Base-by-base conservation (phyloP, 2,888 invertebrate species). In the Synergus gifuensis region DNA sequence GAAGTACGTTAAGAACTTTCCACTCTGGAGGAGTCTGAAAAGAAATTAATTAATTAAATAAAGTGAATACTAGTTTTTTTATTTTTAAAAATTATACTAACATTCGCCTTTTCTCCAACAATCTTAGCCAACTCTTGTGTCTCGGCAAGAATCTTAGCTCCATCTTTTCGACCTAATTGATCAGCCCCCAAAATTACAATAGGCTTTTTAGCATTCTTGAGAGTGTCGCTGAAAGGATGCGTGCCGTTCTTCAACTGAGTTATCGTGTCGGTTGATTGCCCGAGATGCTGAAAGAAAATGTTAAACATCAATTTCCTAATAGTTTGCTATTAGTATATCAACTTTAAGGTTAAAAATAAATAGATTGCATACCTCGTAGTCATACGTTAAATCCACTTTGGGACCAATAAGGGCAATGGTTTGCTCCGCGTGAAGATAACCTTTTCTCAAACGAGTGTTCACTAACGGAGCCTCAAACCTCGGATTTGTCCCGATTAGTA, bases 391-490 rank as follows among this genome's bases (percentile, higher is more conserved):
- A 93, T 99, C 98, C 9, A 99, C 95, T 89, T 97, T 94, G 0
- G 98, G 96, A 12, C 99, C 99, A 87, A 99, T 94, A 58, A 98
- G 92, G 0, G 97, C 99, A 64, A 99, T 93, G 78, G 94, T 93
- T 81, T 91, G 94, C 91, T 99, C 98, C 92, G 97, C 98, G 91
- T 99, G 98, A n/a, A 99, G 94, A 93, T 96, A 99, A 81, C 96
- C 95, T 93, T 99, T 99, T 81, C 99, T 95, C 84, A 99, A 95
- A 87, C 99, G 95, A 0, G 99, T 96, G 93, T 99, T 99, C 81
- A 99, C 93, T 46, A 99, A 93, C 0, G 99, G 99, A 62, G 99
- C 99, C 93, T 99, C 99, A 92, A 97, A 98, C 77, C 99, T 95
- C 0, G 98, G 98, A 94, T 99, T 99, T 1, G 98, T 98, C 78